Evolutionary conservation across 2,888 invertebrate genomes (phyloP).

Genomic region (Amaurobius ferox): DNA sequence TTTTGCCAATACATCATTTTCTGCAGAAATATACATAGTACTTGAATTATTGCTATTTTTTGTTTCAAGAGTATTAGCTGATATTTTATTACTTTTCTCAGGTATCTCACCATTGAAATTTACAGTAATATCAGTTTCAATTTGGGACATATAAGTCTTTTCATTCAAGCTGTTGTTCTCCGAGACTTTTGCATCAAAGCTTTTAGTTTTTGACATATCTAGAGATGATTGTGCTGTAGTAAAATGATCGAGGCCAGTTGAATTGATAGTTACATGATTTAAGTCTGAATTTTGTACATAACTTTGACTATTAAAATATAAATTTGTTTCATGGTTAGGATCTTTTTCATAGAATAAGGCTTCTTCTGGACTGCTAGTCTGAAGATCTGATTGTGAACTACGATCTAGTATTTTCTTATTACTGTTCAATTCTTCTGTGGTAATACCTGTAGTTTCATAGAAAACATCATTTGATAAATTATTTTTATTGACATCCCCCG

Average conservation of each 20-base stretch:
- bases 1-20: not conserved
- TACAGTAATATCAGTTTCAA: not conserved
- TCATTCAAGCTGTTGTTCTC: not conserved
- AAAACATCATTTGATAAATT: not conserved
- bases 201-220: not conserved
- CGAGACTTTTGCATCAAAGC: not conserved
- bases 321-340: too few species aligned
- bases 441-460: not conserved
- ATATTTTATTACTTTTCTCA: too few species aligned
- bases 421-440: too few species aligned
- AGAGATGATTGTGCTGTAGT: constrained; percentile 1
- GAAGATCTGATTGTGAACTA: too few species aligned
- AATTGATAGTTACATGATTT: not conserved
- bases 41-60: not conserved
- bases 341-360: too few species aligned
- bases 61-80: not conserved
- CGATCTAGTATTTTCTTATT: too few species aligned
- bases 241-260: not conserved
- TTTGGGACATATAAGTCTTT: not conserved
- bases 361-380: too few species aligned
- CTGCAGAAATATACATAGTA: not conserved
- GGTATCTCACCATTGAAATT: not conserved
- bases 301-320: too few species aligned
- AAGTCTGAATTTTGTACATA: not conserved
- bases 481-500: not conserved